Evolutionary conservation across 2,888 invertebrate species (phyloP).

Genomic region (Thereva nobilitata): DNA sequence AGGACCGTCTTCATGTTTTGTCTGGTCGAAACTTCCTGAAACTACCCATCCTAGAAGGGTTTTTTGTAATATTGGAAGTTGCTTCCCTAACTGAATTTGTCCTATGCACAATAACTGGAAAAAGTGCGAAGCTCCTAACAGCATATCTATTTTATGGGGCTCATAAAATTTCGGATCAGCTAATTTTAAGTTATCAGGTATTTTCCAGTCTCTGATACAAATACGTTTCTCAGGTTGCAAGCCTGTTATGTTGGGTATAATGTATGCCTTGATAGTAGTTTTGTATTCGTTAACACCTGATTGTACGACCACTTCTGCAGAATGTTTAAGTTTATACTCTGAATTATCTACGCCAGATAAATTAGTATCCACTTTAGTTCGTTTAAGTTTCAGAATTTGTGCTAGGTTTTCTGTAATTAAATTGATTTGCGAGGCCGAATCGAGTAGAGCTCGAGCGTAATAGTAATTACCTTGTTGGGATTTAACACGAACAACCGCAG

Average conservation of each 20-base stretch:
- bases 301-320: constrained; percentile 1
- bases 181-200: constrained; percentile 20
- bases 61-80: too few relatives aligned
- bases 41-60: too few relatives aligned
- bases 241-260: constrained; percentile 1
- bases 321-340: background rate
- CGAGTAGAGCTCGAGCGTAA: constrained; percentile 22
- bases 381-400: constrained; percentile 1
- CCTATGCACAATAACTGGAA: too few relatives aligned
- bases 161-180: constrained; percentile 31
- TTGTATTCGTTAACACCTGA: constrained; percentile 1
- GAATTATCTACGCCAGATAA: constrained; percentile 5
- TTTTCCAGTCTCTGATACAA: background rate
- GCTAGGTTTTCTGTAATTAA: constrained; percentile 15
- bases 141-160: constrained; percentile 23
- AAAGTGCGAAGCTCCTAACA: too few relatives aligned
- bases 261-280: background rate
- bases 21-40: too few relatives aligned
- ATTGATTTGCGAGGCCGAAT: constrained; percentile 30
- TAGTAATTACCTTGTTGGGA: background rate
- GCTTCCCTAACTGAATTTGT: too few relatives aligned
- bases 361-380: background rate
- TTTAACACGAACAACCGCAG: constrained; percentile 14
- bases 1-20: too few relatives aligned
- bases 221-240: background rate